Conservation (phyloP, 37 sponge, comb jelly and placozoan genomes). For the Eunapius fragilis region DNA sequence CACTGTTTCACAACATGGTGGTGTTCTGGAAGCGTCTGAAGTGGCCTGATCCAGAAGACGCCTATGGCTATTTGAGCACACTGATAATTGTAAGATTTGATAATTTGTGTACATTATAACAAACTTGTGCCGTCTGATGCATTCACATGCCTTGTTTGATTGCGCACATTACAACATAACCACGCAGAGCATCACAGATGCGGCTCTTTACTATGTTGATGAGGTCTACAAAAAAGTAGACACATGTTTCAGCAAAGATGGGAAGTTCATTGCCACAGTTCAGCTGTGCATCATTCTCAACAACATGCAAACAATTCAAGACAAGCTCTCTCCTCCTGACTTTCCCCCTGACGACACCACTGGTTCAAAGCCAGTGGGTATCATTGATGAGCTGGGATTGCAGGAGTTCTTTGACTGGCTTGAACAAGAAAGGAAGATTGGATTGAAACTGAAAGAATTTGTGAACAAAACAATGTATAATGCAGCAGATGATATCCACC, state of each 20-base stretch:
- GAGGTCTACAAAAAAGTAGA: conserved; percentile 7
- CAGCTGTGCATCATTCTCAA: conserved; percentile 56
- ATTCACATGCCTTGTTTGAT: neutral
- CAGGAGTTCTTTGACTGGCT: conserved; percentile 6
- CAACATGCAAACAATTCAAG: conserved; percentile 41
- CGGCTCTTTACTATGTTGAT: conserved; percentile 33
- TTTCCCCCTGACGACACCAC: neutral
- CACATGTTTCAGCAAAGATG: conserved; percentile 2
- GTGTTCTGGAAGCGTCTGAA: conserved; percentile 39
- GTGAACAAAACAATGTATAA: neutral
- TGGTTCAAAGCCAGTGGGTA: neutral
- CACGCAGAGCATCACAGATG: conserved; percentile 9
- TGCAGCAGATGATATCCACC: neutral
- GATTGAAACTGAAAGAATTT: neutral
- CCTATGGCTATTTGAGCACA: conserved; percentile 1
- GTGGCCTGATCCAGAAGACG: conserved; percentile 45
- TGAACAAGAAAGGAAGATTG: neutral
- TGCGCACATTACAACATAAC: neutral
- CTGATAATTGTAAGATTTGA: conserved; percentile 13
- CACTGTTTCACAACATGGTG: conserved; percentile 36
- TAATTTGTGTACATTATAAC: no score
- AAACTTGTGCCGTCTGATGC: no score
- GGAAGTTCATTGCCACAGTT: conserved; percentile 14
- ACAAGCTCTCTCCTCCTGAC: neutral
- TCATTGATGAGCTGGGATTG: conserved; percentile 21